Evolutionary conservation across 64 coral and sea anemone genomes (phyloP), one percentile per base, ranked within the genome.

Genomic region (Astreopora myriophthalma): DNA sequence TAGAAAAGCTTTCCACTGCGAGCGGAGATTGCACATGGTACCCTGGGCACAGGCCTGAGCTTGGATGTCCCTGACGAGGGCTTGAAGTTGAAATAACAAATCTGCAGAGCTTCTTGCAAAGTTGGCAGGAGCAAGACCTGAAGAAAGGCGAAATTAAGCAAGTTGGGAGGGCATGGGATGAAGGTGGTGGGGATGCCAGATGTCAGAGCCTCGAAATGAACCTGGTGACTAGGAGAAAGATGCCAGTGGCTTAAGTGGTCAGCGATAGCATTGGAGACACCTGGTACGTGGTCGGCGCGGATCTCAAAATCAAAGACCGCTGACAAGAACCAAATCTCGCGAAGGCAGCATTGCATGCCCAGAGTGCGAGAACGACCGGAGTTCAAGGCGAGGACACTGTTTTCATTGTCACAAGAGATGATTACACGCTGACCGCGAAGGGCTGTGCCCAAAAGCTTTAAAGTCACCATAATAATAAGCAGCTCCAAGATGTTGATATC

Each of bases 101-200:
- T 6, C 68, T 7, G 28, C 0, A 71, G 27, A 71, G 30, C 27
- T 10, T 8, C 28, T 33, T 71, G 28, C 27, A 10, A 16, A 71
- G 68, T 33, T 33, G 26, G 68, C 30, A 31, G 30, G 26, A 26
- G 29, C 68, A 71, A 10, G 30, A 71, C 30, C 68, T 71, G 30
- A 34, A 71, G n/a, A 66, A 66, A 66, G 62, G 62, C 62, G 62
- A 88, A 88, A 23, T 88, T 9, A 52, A 88, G 75, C 46, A 88
- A 44, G 5, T 88, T 3, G 8, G 71, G 49, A 30, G 32, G 11
- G 28, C 86, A 88, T 38, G 52, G n/a, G 13, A 77, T 10, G 13
- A 40, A 34, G 5, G 25, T 12, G 33, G 34, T 67, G 34, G 58
- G 48, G 70, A 78, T 89, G 28, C 48, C 34, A 34, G 22, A 35